Conservation (phyloP, 2,797 vertebrate species). For the Borostomias antarcticus region DNA sequence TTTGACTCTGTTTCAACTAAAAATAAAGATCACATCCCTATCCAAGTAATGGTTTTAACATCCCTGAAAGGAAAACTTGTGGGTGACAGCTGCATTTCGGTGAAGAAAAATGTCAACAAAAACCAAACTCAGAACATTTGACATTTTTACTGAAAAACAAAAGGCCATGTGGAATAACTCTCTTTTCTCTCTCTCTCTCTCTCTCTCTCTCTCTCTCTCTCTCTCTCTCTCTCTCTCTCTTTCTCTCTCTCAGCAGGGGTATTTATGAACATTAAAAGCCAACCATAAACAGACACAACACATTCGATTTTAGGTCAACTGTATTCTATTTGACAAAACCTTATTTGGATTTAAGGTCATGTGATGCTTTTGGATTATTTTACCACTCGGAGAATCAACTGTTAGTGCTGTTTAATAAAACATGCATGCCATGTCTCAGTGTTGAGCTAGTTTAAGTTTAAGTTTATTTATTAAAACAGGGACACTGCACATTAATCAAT, state of each 20-base stretch:
- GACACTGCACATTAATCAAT: too few species aligned
- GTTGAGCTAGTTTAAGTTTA: too few species aligned
- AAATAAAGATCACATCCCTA: slow-evolving; percentile 21
- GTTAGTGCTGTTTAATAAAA: slow-evolving; percentile 22
- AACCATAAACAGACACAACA: slow-evolving; percentile 28
- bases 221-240: neutral
- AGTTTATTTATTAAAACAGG: too few species aligned
- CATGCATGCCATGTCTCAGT: neutral
- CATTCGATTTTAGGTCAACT: slow-evolving; percentile 19
- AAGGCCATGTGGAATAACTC: too few species aligned
- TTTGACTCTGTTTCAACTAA: slow-evolving; percentile 28
- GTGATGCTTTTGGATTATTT: slow-evolving; percentile 19
- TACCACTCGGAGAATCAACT: slow-evolving; percentile 26
- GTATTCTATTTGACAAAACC: slow-evolving; percentile 18
- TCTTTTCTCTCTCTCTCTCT: neutral
- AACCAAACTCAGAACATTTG: slow-evolving; percentile 18
- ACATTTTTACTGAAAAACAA: too few species aligned
- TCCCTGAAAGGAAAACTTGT: slow-evolving; percentile 15
- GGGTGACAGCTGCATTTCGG: slow-evolving; percentile 16
- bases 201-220: neutral
- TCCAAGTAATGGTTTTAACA: slow-evolving; percentile 31
- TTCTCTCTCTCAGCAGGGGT: neutral
- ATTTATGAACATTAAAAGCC: slow-evolving; percentile 19
- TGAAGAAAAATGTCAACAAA: slow-evolving; percentile 28
- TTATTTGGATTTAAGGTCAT: slow-evolving; percentile 11